Evolutionary conservation across 2,113 vertebrate species (phyloP).

Genomic region (Phrynosoma platyrhinos): DNA sequence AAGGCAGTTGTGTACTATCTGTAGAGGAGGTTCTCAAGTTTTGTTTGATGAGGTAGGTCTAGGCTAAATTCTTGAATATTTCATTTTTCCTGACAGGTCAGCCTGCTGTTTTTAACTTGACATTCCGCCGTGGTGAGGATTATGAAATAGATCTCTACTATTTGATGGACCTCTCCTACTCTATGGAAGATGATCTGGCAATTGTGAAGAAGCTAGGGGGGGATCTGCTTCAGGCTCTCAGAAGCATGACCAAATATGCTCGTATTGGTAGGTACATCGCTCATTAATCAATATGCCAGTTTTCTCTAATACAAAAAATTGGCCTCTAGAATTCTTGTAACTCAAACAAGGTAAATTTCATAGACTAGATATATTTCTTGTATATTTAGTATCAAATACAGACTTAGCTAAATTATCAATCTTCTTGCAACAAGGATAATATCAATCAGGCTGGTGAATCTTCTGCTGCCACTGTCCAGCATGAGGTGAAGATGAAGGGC

Average conservation of each 20-base stretch:
- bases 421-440: no score
- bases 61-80: neutral
- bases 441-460: no score
- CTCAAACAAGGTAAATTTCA: neutral
- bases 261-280: slow-evolving; percentile 83
- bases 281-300: accelerated
- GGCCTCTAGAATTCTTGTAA: neutral
- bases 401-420: neutral
- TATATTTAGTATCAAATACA: neutral
- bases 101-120: slow-evolving; percentile 76
- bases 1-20: neutral
- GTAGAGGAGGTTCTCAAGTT: neutral
- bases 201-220: slow-evolving; percentile 89
- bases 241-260: slow-evolving; percentile 81
- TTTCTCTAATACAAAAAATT: accelerated
- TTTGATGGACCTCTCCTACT: slow-evolving; percentile 97
- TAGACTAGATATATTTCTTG: neutral
- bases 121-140: slow-evolving; percentile 86
- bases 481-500: no score
- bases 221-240: slow-evolving; percentile 82
- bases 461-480: no score
- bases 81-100: slow-evolving; percentile 72
- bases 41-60: neutral
- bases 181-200: slow-evolving; percentile 92
- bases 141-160: slow-evolving; percentile 98